These are phyloP conservation scores for Dipodomys ordii DNA, from an alignment of 2,113 vertebrate genomes.

Conservation along the genomic window DNA sequence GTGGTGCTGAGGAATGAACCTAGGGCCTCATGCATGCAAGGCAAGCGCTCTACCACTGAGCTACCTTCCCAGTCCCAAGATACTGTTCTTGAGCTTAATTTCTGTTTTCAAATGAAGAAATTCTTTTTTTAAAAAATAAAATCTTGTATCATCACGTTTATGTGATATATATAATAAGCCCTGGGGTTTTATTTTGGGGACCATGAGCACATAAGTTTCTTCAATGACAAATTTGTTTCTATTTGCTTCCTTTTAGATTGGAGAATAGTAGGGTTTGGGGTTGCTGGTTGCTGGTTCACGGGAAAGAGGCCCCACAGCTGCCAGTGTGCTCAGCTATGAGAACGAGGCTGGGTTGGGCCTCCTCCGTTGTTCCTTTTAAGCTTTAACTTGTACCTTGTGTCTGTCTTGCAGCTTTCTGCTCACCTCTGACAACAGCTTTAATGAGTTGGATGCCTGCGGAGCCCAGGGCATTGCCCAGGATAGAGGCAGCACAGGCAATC, in stretches of 20 bases:
- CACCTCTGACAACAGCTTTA: neutral
- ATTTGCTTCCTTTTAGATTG: neutral
- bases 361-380: neutral
- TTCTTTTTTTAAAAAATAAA: neutral
- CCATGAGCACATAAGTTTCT: neutral
- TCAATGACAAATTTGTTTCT: neutral
- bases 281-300: neutral
- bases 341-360: neutral
- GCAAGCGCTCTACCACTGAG: too few relatives aligned
- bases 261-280: neutral
- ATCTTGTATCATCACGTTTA: neutral
- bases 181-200: conserved; percentile 1
- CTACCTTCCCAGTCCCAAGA: too few relatives aligned
- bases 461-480: neutral
- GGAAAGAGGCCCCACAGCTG: neutral
- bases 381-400: neutral
- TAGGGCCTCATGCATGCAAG: too few relatives aligned
- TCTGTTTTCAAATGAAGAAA: too few relatives aligned
- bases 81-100: too few relatives aligned
- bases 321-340: neutral
- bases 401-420: neutral
- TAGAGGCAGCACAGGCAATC: neutral
- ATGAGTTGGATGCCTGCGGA: neutral
- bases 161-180: neutral
- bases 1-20: too few relatives aligned